Evolutionary conservation across 2,113 vertebrate species (phyloP).

Genomic region (Dunckerocampus dactyliophorus): DNA sequence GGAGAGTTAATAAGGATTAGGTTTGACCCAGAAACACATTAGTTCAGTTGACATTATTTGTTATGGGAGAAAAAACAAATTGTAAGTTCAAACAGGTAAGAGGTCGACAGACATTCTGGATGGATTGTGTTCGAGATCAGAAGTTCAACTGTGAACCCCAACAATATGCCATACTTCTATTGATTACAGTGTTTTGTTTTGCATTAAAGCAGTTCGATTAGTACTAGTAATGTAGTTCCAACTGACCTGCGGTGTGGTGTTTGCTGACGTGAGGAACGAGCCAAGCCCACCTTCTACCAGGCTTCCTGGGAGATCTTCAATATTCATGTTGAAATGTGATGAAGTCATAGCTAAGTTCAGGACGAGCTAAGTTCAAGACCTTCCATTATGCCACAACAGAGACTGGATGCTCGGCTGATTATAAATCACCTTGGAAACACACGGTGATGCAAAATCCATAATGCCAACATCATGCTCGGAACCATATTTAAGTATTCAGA

Average conservation of each 20-base stretch:
- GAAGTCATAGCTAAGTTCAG: conserved; percentile 54
- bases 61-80: no score
- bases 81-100: no score
- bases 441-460: conserved; percentile 72
- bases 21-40: no score
- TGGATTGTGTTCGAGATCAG: no score
- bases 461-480: conserved; percentile 66
- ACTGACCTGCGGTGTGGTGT: conserved; percentile 15
- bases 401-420: conserved; percentile 58
- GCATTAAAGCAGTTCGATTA: background rate
- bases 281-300: background rate
- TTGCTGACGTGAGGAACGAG: background rate
- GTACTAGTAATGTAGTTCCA: background rate
- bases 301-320: conserved; percentile 36
- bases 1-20: no score
- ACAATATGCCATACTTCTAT: no score
- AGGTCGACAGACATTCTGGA: no score
- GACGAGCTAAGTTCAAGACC: conserved; percentile 45
- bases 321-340: conserved; percentile 59
- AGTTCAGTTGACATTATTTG: no score
- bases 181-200: background rate
- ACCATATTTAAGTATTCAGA: conserved; percentile 70
- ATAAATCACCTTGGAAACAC: conserved; percentile 73
- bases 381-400: conserved; percentile 53
- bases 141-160: no score